A percentile compares a stretch with the other conserved stretches of the same genome.
phyloP scores from a whole-genome alignment of 2,113 vertebrate species.

The Phyllostomus hastatus region DNA sequence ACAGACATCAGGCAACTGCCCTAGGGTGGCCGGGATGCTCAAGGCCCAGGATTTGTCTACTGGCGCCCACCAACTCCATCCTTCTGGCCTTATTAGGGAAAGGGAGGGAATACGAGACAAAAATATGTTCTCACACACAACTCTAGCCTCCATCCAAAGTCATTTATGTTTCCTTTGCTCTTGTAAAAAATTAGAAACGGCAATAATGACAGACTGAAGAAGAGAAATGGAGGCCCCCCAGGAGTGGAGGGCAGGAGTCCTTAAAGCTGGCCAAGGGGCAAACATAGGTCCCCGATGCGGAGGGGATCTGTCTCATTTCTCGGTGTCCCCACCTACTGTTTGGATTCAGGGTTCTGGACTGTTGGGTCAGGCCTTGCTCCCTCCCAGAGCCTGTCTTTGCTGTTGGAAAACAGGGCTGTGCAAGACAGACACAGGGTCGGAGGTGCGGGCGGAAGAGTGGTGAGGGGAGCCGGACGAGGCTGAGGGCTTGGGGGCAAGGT shows the following conservation, averaged over 20 bases:
- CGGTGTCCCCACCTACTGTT: not conserved
- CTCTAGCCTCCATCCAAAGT: not conserved
- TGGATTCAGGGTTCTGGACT: not conserved
- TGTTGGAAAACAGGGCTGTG: not conserved
- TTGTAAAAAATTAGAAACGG: not conserved
- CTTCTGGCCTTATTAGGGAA: not conserved
- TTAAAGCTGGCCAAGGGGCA: not conserved
- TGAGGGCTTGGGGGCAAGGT: not conserved
- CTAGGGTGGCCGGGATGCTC: not conserved
- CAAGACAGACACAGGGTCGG: not conserved
- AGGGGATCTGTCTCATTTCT: not conserved
- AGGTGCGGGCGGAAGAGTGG: not conserved
- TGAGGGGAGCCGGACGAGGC: not conserved
- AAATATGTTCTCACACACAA: not conserved
- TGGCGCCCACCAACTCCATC: not conserved
- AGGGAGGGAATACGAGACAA: not conserved
- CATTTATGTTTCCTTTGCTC: not conserved
- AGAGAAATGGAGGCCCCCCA: not conserved
- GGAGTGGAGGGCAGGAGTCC: not conserved
- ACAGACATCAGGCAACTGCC: not conserved
- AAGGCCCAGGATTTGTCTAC: not conserved
- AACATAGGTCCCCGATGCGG: not conserved
- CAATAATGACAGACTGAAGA: not conserved
- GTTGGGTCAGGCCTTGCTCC: not conserved
- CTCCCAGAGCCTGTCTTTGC: not conserved